Evolutionary conservation across 2,888 invertebrate genomes (phyloP), one percentile per base, ranked within the genome.

Genomic region (Pycnomerus fuliginosus): DNA sequence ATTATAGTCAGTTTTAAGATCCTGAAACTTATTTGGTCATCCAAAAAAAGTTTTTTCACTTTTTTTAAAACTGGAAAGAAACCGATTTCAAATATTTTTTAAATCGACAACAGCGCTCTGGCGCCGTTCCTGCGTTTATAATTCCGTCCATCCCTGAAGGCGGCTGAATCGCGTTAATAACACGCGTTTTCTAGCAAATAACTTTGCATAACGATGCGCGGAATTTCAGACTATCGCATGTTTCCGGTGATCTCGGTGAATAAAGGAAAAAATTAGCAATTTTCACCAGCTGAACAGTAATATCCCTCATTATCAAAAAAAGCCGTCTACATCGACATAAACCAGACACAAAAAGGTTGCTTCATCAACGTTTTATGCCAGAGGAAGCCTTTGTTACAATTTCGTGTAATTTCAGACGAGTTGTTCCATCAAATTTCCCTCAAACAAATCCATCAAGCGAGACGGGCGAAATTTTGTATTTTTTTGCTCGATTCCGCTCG

Each of bases 171-270:
- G 28, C 14, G 27, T 27, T 28, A 29, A 37, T 37, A 28, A 41
- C 17, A n/a, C n/a, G 17, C n/a, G 20, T 41, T 46, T 48, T 46
- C 47, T 44, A 24, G 44, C 40, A 34, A 44, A 52, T 44, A 46
- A 46, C 46, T 52, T 50, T 52, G 50, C 52, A 52, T 52, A 52
- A 45, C 50, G 39, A 52, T 52, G 44, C 25, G 40, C 16, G 43
- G 52, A 52, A 52, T 52, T 32, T 28, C 34, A 33, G 35, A 27
- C 52, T 43, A 52, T 52, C 46, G 47, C 52, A 45, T 52, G 49
- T 50, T 52, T 52, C 52, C 52, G 52, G 52, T 39, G 47, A 45
- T 40, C 44, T 43, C 44, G 47, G 47, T 49, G 46, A 49, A 41
- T 31, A 7, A 23, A 43, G 42, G 36, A 36, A 35, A 36, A 42